Base-by-base conservation (phyloP, 1,140 invertebrate genomes). In the Arctopsyche grandis region DNA sequence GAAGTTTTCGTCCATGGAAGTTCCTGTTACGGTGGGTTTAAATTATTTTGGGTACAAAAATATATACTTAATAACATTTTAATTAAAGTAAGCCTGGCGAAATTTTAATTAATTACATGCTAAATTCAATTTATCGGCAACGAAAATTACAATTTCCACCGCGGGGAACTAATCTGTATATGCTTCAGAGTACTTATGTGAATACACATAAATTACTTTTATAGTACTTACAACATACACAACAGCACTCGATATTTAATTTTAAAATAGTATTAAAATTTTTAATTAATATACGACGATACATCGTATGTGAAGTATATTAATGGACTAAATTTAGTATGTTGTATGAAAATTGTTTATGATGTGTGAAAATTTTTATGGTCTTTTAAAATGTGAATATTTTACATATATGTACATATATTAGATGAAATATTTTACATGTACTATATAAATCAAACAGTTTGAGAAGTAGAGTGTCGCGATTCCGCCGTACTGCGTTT, bases 81-180 rank as follows among this genome's bases (percentile, higher is more conserved):
- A 71, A 46, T 71, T 46, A 71, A 46, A 44, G 69, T 48, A 26
- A 66, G 69, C 38, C 9, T 71, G 9, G 69, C 69, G 69, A 71
- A 46, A 22, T 48, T 71, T 46, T 71, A 71, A 71, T 71, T 71
- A 71, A 71, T 71, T 71, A 71, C n/a, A 71, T 26, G 21, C 69
- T 48, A 38, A 71, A 71, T 71, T 71, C 69, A 71, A 71, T 71
- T 71, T 71, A 71, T 44, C 38, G 19, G 29, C 16, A 19, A 48
- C 38, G 69, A 71, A 71, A 71, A 46, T 71, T 71, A 46, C 38
- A 71, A 71, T 46, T 71, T 66, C 21, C 63, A 24, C 63, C 26
- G 14, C 63, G 24, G 24, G 16, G 58, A 60, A 60, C n/a, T 19
- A 60, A 52, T 52, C 48, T 52, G 48, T 14, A 52, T 10, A 16